Base-by-base conservation (phyloP, 2,113 vertebrate species). In the Engraulis encrasicolus region DNA sequence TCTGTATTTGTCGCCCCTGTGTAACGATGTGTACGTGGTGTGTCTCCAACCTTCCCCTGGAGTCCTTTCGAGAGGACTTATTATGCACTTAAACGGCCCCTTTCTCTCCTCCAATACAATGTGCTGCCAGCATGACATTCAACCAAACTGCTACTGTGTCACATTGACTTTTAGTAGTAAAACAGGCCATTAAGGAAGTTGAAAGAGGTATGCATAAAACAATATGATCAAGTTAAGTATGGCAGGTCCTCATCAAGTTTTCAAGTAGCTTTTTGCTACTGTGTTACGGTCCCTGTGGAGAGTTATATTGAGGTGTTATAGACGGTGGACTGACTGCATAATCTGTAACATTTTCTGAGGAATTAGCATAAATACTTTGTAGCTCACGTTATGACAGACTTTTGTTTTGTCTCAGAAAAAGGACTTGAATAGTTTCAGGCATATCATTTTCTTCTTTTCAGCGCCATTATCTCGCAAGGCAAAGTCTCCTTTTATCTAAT, bases 21-120 rank as follows among this genome's bases (percentile, higher is more conserved):
- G 9, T 74, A 74, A 74, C 66, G 31, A 74, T 74, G 66, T 36
- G 66, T 74, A 31, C 17, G 66, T 74, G 66, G 66, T 58, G 54
- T n/a, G n/a, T 74, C 66, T 71, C 61, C 27, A 74, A 34, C 66
- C 27, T 36, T 74, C 66, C 66, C 66, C 66, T 36, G 66, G 66
- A 15, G 66, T 74, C 9, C 31, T 74, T 74, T 74, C 31, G 23
- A 34, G 66, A 15, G 34, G 12, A 17, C 27, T 1, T 34, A 15
- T 74, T 74, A 15, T 74, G 23, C 27, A 27, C 66, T 74, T 11
- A 34, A 34, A 15, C 11, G 34, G 66, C 61, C 61, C 61, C 14
- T 14, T 34, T 71, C 4, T n/a, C n/a, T n/a, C n/a, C n/a, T n/a
- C 61, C 61, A 71, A 71, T 71, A 34, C 11, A 31, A 3, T 34